Evolutionary conservation across 2,888 invertebrate genomes (phyloP).

Genomic region (Hemithea aestivaria): DNA sequence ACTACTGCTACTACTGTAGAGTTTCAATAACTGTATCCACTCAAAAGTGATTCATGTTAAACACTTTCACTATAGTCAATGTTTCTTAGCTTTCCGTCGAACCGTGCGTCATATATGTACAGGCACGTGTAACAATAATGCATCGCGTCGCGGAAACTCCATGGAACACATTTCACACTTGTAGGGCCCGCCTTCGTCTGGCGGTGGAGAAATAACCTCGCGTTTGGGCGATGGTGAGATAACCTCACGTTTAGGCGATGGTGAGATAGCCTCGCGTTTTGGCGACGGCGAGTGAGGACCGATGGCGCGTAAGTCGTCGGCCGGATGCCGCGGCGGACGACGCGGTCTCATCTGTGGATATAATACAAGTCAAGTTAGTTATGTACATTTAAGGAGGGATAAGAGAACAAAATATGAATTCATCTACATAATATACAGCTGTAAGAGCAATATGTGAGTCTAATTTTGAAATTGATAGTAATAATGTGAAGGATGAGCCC

Average conservation of each 20-base stretch:
- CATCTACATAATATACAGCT: no score
- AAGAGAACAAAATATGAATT: no score
- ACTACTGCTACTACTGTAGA: no score
- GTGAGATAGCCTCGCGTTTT: constrained; percentile 9
- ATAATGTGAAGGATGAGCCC: no score
- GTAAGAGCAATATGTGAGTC: no score
- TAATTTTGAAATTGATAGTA: no score
- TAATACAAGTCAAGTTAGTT: no score
- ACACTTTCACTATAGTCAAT: constrained; percentile 1
- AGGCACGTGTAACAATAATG: constrained; percentile 86
- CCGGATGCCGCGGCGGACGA: constrained; percentile 60
- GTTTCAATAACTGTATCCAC: no score
- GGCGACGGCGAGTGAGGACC: constrained; percentile 32
- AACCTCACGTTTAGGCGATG: constrained; percentile 11
- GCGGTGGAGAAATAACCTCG: constrained; percentile 21
- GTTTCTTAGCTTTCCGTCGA: constrained; percentile 4
- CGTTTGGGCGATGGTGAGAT: constrained; percentile 4
- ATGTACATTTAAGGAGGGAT: no score
- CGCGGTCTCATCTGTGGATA: constrained; percentile 40
- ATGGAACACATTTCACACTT: constrained; percentile 91
- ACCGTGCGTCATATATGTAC: constrained; percentile 84
- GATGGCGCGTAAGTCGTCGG: constrained; percentile 64
- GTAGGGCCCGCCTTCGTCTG: constrained; percentile 78
- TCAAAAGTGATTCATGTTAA: no score
- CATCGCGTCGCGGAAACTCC: constrained; percentile 85